Evolutionary conservation across 2,113 vertebrate genomes (phyloP).

Genomic region (Cynopterus brachyotis): DNA sequence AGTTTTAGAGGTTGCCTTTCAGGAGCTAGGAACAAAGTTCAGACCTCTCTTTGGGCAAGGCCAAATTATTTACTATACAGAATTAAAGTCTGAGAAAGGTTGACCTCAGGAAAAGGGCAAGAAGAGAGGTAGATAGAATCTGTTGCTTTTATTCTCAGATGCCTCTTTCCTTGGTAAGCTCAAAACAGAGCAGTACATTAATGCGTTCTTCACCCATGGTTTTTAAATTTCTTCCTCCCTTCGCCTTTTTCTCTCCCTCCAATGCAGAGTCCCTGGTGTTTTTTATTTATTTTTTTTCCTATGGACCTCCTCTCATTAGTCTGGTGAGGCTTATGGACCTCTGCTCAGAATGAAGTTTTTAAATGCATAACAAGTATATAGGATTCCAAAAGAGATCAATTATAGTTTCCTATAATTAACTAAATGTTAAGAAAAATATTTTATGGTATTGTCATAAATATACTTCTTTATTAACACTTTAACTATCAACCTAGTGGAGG

Average conservation of each 20-base stretch:
- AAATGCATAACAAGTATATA: neutral
- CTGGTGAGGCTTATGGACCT: neutral
- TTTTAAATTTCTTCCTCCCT: neutral
- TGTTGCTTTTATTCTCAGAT: neutral
- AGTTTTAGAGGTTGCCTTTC: neutral
- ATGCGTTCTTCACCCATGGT: neutral
- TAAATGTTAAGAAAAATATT: slow-evolving; percentile 2
- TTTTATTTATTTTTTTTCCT: neutral
- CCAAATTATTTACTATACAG: neutral
- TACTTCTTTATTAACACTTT: slow-evolving; percentile 45
- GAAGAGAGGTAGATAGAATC: neutral
- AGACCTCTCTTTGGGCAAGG: neutral
- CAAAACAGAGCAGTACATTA: neutral
- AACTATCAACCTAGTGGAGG: slow-evolving; percentile 22
- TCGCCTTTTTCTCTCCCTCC: neutral
- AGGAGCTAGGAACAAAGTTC: neutral
- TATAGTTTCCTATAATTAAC: neutral
- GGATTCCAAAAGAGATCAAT: slow-evolving; percentile 12
- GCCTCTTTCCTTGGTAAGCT: neutral
- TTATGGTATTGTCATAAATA: neutral
- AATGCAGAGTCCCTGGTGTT: neutral
- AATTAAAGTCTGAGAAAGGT: neutral
- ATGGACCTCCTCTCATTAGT: neutral
- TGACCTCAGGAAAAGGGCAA: neutral
- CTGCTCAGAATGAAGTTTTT: neutral